Base-by-base conservation (phyloP, 2,113 vertebrate genomes). In the Microtus richardsoni region DNA sequence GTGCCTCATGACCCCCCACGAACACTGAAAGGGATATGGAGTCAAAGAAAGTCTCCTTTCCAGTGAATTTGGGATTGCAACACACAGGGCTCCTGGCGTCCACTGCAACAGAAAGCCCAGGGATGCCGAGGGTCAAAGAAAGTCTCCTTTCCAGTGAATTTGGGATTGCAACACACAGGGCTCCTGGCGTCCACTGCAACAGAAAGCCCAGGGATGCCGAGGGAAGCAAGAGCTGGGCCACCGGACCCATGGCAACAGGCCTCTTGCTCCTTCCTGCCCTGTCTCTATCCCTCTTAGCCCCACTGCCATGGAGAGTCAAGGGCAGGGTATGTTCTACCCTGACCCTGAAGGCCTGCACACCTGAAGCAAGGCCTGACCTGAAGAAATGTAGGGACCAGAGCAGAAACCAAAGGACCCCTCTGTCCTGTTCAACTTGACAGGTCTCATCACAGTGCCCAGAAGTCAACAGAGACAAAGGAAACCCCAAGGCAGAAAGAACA, bases 151-250 rank as follows among this genome's bases (percentile, higher is more conserved):
- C 66, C 52, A 22, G 80, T 5, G n/a, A 6, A 41, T 62, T 26
- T 60, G 2, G 19, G 9, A 39, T 44, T 4, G 0, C 19, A 52
- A n/a, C 5, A 14, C 39, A 24, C 13, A 2, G 1, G 7, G 17
- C 2, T 16, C 39, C 33, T 47, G 60, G n/a, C 1, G 22, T 52
- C 73, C 60, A 36, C 8, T 41, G 71, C 14, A 28, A 52, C 28
- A 1, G 41, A 33, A 75, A 24, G 44, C 5, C 64, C 5, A 41
- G 8, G 39, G 28, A 10, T 75, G 87, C 21, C 2, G 0, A 78
- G 19, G 73, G 10, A 39, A 3, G 49, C 28, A 30, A 10, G 5
- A 47, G 41, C 21, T 1, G 6, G 44, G 54, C 0, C 58, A 2
- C 21, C 16, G 14, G 13, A n/a, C 19, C 7, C 77, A 6, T 14